A percentile compares a stretch with the other conserved stretches of the same genome.
Evolutionary conservation across 2,888 invertebrate species (phyloP).

Genomic region (Cheilosia pagana): DNA sequence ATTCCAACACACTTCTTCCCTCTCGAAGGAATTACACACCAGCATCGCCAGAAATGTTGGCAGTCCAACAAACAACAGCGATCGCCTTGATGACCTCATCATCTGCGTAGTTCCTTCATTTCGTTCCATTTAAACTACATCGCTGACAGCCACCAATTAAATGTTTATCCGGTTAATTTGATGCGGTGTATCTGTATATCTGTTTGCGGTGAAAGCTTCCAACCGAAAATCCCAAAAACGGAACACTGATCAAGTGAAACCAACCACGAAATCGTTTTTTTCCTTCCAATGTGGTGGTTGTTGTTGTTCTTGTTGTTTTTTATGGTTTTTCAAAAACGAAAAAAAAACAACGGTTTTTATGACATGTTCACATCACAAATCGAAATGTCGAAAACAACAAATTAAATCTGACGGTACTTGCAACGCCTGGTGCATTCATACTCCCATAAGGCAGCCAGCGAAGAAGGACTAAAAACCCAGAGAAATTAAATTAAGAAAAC

Average conservation of each 20-base stretch:
- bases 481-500: slow-evolving; percentile 48
- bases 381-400: slow-evolving; percentile 73
- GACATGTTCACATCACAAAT: slow-evolving; percentile 75
- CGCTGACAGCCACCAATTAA: slow-evolving; percentile 72
- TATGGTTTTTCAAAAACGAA: slow-evolving; percentile 49
- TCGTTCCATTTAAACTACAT: slow-evolving; percentile 47
- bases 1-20: not conserved
- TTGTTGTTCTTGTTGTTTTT: slow-evolving; percentile 35
- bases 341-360: slow-evolving; percentile 51
- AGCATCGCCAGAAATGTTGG: no score
- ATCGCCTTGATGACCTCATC: slow-evolving; percentile 48
- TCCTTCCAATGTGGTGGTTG: slow-evolving; percentile 11
- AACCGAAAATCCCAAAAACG: slow-evolving; percentile 32
- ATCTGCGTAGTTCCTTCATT: slow-evolving; percentile 18
- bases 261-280: slow-evolving; percentile 73
- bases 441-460: not conserved
- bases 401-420: slow-evolving; percentile 70
- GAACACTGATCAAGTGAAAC: slow-evolving; percentile 72
- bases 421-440: slow-evolving; percentile 40
- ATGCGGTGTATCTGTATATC: not conserved
- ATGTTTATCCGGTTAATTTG: slow-evolving; percentile 73
- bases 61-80: not conserved
- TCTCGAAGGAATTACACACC: slow-evolving; percentile 5
- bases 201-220: slow-evolving; percentile 65
- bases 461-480: slow-evolving; percentile 30